phyloP scores from a whole-genome alignment of 2,113 vertebrate genomes.

The Melanostigma gelatinosum region DNA sequence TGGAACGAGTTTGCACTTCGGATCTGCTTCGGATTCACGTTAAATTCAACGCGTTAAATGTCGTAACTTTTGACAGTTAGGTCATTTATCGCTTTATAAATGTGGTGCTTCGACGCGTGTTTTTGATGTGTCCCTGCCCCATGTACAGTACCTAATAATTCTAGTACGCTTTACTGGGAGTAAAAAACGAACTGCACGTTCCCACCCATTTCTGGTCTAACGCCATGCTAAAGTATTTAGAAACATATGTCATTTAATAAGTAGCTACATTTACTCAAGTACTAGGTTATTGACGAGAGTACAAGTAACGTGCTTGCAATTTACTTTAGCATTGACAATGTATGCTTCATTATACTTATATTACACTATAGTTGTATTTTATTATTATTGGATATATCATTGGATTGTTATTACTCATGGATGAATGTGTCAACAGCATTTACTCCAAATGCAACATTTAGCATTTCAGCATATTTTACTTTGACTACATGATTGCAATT shows the following conservation, averaged over 20 bases:
- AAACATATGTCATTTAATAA: not conserved
- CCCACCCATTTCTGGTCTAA: not conserved
- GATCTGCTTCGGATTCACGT: slow-evolving; percentile 41
- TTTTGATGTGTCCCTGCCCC: not conserved
- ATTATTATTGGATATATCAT: not conserved
- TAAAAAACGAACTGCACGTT: not conserved
- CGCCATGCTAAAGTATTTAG: not conserved
- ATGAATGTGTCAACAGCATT: not conserved
- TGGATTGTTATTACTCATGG: not conserved
- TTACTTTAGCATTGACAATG: not conserved
- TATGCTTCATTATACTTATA: not conserved
- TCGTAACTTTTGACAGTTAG: too few relatives aligned
- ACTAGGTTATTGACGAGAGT: not conserved
- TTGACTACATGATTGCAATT: too few relatives aligned
- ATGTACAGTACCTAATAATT: not conserved
- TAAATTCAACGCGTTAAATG: not conserved
- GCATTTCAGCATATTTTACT: not conserved
- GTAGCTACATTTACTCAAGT: not conserved
- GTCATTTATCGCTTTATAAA: not conserved
- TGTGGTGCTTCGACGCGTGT: not conserved
- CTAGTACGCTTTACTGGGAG: not conserved
- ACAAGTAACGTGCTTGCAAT: not conserved
- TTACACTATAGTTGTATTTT: not conserved
- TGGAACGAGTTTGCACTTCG: slow-evolving; percentile 32
- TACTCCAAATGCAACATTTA: not conserved